Base-by-base conservation (phyloP, 2,113 vertebrate species). In the Engraulis encrasicolus region DNA sequence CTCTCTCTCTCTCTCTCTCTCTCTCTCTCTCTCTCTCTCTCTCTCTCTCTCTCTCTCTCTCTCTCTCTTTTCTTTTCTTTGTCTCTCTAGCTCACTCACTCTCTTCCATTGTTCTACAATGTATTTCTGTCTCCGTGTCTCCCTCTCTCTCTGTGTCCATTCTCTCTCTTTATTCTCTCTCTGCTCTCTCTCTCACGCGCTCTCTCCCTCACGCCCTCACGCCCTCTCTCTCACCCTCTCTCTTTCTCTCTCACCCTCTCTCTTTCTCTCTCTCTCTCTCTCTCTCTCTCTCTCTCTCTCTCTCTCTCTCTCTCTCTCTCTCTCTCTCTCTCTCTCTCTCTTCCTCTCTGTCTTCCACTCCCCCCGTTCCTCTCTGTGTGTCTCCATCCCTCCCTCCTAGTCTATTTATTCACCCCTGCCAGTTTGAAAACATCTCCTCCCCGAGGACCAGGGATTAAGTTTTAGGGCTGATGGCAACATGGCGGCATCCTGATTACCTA, bases 1-100 rank as follows among this genome's bases (percentile, higher is more conserved):
- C 89, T 87, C 85, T 89, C 34, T 74, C 86, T 87, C 85, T 86
- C 91, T 34, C 61, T 71, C 27, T 31, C 61, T 34, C 31, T 27
- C 1, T 61, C 6, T 61, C 6, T 89, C 83, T 89, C 81, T 94
- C 89, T 87, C 85, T 89, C 34, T 74, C 86, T 87, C 85, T 86
- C 91, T 34, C 61, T 71, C 27, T 31, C 61, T 34, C 31, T 27
- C 1, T 61, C 6, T 61, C 6, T 61, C 79, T 66, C 50, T 82
- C 50, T 54, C 61, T 2, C n/a, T 79, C 23, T 38, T 15, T 80
- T 81, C 3, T 83, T 86, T 7, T 45, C 40, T 45, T 45, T n/a
- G 2, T 54, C 50, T 54, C 50, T 20, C 17, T 54, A n/a, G n/a
- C 2, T 5, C 15, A 19, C 50, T 54, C 50, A 74, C 82, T 81